Evolutionary conservation across 2,113 vertebrate species (phyloP).

Genomic region (Gymnobelideus leadbeateri): DNA sequence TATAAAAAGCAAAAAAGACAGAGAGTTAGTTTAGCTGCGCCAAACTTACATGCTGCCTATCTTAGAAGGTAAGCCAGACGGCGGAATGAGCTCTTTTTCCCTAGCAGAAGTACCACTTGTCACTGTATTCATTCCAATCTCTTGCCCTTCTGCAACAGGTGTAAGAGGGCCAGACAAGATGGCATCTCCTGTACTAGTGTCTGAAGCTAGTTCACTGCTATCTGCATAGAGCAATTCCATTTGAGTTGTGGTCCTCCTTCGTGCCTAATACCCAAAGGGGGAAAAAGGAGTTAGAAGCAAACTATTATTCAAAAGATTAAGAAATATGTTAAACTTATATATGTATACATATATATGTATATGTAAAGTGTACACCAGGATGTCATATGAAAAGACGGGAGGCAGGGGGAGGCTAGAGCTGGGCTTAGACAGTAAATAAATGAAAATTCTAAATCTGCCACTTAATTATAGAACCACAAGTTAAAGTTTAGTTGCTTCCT

Average conservation of each 20-base stretch:
- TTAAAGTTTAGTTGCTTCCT: not conserved
- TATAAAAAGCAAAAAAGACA: slow-evolving; percentile 74
- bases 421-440: not conserved
- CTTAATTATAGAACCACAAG: not conserved
- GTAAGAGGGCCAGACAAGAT: slow-evolving; percentile 83
- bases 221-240: slow-evolving; percentile 97
- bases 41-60: slow-evolving; percentile 93
- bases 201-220: slow-evolving; percentile 87
- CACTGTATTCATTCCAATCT: slow-evolving; percentile 81
- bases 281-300: slow-evolving; percentile 68
- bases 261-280: slow-evolving; percentile 87
- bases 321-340: slow-evolving; percentile 34
- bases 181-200: slow-evolving; percentile 85
- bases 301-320: slow-evolving; percentile 44
- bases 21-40: slow-evolving; percentile 83
- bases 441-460: not conserved
- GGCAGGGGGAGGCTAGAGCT: slow-evolving; percentile 32
- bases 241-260: slow-evolving; percentile 96
- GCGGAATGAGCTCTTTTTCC: slow-evolving; percentile 87
- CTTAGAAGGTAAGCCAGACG: slow-evolving; percentile 88
- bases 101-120: slow-evolving; percentile 84
- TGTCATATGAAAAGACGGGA: slow-evolving; percentile 16
- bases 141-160: slow-evolving; percentile 86
- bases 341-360: slow-evolving; percentile 24
- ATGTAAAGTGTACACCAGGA: slow-evolving; percentile 25